phyloP scores from a whole-genome alignment of 1,140 invertebrate species.

The Drosophila mauritiana region DNA sequence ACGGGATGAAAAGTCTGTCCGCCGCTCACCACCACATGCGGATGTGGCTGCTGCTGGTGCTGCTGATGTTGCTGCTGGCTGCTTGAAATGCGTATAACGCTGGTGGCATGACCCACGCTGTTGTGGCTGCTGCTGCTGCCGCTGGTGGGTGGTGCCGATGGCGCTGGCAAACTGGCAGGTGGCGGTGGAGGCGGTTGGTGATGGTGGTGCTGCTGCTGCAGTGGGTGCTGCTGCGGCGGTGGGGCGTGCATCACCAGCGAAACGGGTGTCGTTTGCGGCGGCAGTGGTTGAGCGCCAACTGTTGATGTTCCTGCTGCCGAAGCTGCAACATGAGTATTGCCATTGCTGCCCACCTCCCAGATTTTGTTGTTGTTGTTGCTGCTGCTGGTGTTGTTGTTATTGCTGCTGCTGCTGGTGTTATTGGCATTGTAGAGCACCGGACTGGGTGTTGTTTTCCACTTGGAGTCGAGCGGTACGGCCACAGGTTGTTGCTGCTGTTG shows the following conservation, averaged over 20 bases:
- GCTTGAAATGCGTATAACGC: slow-evolving; percentile 93
- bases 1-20: slow-evolving; percentile 88
- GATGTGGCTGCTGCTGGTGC: slow-evolving; percentile 45
- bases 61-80: slow-evolving; percentile 84
- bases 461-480: slow-evolving; percentile 61
- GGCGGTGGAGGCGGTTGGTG: slow-evolving; percentile 50
- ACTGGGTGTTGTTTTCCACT: slow-evolving; percentile 83
- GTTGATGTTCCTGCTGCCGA: slow-evolving; percentile 80
- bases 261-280: slow-evolving; percentile 81
- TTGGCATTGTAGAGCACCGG: slow-evolving; percentile 78
- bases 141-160: slow-evolving; percentile 75
- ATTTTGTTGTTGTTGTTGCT: slow-evolving; percentile 29
- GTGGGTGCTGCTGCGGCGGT: slow-evolving; percentile 86
- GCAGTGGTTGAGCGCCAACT: slow-evolving; percentile 78
- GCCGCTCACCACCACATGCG: slow-evolving; percentile 56
- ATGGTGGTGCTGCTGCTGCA: slow-evolving; percentile 69
- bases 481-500: slow-evolving; percentile 60
- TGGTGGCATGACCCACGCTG: slow-evolving; percentile 87
- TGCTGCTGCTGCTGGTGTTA: slow-evolving; percentile 53
- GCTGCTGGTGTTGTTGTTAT: slow-evolving; percentile 58
- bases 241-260: slow-evolving; percentile 84
- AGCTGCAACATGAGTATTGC: slow-evolving; percentile 31
- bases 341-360: slow-evolving; percentile 73
- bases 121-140: slow-evolving; percentile 88
- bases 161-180: slow-evolving; percentile 60